Conservation (phyloP, 2,113 vertebrate species). For the Strix uralensis region DNA sequence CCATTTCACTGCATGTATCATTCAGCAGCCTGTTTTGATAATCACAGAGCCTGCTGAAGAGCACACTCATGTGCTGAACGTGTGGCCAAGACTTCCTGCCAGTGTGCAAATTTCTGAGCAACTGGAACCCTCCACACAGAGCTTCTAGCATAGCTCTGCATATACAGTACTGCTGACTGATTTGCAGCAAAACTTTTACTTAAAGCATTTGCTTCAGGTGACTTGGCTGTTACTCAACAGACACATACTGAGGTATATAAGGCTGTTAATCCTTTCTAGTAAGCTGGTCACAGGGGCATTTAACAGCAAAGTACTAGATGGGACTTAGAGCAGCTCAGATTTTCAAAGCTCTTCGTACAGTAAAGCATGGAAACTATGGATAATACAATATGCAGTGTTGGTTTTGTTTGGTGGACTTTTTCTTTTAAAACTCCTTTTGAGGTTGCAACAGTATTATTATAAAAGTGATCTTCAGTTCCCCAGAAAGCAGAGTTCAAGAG, state of each 20-base stretch:
- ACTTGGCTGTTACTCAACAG: background rate
- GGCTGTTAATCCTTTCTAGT: background rate
- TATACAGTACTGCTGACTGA: background rate
- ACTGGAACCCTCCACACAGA: rapidly evolving
- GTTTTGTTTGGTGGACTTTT: too few species aligned
- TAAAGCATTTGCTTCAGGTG: background rate
- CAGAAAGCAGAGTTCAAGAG: background rate
- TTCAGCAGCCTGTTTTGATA: background rate
- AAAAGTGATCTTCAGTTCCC: background rate
- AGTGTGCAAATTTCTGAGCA: background rate
- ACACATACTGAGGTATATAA: background rate
- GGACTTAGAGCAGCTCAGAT: background rate
- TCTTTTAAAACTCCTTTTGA: background rate
- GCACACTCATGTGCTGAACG: background rate
- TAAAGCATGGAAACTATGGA: background rate
- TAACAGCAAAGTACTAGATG: background rate
- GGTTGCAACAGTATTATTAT: background rate
- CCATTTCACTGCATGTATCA: background rate
- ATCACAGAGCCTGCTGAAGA: background rate
- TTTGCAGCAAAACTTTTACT: background rate
- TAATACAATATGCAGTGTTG: rapidly evolving
- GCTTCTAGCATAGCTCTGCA: background rate
- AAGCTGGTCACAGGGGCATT: background rate
- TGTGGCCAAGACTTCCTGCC: background rate
- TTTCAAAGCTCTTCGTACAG: background rate